A percentile compares a stretch with the other conserved stretches of the same genome.
Conservation (phyloP, 1,140 invertebrate genomes). For the Drosophila quadrilineata region DNA sequence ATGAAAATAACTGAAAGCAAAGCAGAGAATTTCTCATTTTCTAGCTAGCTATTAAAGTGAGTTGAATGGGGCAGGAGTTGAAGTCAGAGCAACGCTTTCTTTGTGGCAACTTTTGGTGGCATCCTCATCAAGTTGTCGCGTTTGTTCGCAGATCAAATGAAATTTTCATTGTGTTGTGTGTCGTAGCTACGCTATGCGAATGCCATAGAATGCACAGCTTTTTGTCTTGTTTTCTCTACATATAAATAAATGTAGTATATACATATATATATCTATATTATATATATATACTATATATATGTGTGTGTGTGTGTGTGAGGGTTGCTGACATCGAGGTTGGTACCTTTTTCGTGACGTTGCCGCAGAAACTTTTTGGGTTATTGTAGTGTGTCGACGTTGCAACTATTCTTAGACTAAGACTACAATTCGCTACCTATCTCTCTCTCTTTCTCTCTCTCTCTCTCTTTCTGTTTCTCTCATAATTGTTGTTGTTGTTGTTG, state of each 20-base stretch:
- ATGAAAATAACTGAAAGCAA: no score
- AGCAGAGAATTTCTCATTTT: background rate
- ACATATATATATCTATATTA: background rate
- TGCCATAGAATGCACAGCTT: no score
- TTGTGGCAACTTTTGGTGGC: conserved; percentile 13
- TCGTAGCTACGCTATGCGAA: conserved; percentile 29
- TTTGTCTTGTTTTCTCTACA: conserved; percentile 36
- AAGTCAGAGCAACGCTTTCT: no score
- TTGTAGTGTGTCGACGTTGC: conserved; percentile 39
- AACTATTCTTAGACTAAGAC: conserved; percentile 39
- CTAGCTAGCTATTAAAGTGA: conserved; percentile 9
- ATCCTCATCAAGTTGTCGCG: conserved; percentile 65
- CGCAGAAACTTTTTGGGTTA: conserved; percentile 50
- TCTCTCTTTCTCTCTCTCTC: conserved; percentile 12
- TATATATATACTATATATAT: background rate
- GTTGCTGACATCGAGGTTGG: conserved; percentile 38
- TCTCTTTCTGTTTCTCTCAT: conserved; percentile 11
- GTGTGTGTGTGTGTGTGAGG: conserved; percentile 9
- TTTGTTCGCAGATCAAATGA: conserved; percentile 73
- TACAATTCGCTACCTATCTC: background rate
- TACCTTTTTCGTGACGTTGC: conserved; percentile 65
- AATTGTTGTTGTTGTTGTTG: background rate
- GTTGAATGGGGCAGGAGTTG: background rate
- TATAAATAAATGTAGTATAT: conserved; percentile 4
- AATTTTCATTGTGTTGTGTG: conserved; percentile 74